Evolutionary conservation across 2,888 invertebrate species (phyloP).

Genomic region (Mantis religiosa): DNA sequence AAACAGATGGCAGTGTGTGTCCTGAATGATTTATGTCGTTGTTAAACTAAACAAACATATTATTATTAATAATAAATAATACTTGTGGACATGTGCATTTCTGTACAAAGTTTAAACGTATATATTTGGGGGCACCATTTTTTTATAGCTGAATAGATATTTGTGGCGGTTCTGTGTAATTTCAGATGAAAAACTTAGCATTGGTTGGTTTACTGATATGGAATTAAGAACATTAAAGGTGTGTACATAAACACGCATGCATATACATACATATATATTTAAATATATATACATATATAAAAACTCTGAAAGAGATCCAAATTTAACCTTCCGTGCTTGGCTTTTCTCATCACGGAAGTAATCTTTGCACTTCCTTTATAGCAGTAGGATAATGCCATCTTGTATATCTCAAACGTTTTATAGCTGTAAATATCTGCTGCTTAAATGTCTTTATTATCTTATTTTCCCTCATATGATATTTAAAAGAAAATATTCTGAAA

Average conservation of each 20-base stretch:
- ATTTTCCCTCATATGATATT: conserved; percentile 22
- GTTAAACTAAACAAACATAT: conserved; percentile 25
- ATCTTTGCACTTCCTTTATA: conserved; percentile 15
- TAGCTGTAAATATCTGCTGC: conserved; percentile 27
- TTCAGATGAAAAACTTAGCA: conserved; percentile 20
- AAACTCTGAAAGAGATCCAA: conserved; percentile 3
- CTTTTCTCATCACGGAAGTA: conserved; percentile 6
- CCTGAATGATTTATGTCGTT: conserved; percentile 25
- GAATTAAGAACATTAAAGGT: conserved; percentile 15
- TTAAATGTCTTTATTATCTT: conserved; percentile 24
- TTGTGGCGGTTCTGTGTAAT: conserved; percentile 28
- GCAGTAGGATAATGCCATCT: conserved; percentile 10
- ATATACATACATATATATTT: not conserved
- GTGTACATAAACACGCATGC: not conserved
- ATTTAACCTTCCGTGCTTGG: conserved; percentile 8
- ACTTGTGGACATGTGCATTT: conserved; percentile 31
- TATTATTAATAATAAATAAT: conserved; percentile 21
- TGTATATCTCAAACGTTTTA: conserved; percentile 23
- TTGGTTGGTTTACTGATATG: conserved; percentile 23
- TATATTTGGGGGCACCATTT: conserved; percentile 25
- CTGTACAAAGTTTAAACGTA: conserved; percentile 29
- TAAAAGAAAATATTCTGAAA: conserved; percentile 17
- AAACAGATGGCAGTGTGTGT: conserved; percentile 18
- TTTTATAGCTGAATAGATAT: conserved; percentile 27
- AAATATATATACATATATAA: conserved; percentile 2